Conservation (phyloP, 2,797 vertebrate species). For the Numenius phaeopus region DNA sequence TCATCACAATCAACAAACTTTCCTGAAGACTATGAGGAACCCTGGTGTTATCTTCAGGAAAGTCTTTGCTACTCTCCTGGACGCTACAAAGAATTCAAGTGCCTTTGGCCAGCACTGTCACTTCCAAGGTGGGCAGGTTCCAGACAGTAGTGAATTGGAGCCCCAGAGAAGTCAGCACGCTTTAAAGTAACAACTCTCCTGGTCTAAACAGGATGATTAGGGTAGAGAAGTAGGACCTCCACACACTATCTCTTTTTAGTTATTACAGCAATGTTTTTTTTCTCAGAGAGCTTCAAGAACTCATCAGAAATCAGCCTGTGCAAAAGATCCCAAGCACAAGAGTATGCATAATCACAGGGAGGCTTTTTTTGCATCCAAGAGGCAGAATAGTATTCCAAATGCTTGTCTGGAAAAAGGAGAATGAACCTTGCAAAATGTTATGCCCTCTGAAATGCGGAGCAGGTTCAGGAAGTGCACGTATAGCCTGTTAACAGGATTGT, state of each 20-base stretch:
- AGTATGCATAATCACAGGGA: not conserved
- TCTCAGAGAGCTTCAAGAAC: not conserved
- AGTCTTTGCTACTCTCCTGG: not conserved
- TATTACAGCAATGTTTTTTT: not conserved
- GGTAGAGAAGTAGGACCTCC: not conserved
- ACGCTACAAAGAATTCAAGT: not conserved
- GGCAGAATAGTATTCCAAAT: not conserved
- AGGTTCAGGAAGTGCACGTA: not conserved
- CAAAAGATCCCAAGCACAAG: not conserved
- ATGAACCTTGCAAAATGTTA: not conserved
- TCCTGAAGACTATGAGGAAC: not conserved
- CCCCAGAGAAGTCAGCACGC: not conserved
- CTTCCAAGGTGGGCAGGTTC: not conserved
- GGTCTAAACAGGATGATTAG: not conserved
- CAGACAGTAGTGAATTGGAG: not conserved
- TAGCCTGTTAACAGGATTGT: not conserved
- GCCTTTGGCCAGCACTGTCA: not conserved
- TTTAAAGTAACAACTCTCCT: not conserved
- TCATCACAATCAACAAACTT: not conserved
- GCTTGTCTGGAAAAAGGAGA: not conserved
- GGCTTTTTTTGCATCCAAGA: not conserved
- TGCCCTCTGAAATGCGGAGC: accelerated
- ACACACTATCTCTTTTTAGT: not conserved
- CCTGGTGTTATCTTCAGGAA: not conserved
- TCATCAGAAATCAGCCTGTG: not conserved